These are phyloP conservation scores for Hippocampus guttulatus DNA, from an alignment of 2,113 vertebrate genomes.

Conservation along the genomic window DNA sequence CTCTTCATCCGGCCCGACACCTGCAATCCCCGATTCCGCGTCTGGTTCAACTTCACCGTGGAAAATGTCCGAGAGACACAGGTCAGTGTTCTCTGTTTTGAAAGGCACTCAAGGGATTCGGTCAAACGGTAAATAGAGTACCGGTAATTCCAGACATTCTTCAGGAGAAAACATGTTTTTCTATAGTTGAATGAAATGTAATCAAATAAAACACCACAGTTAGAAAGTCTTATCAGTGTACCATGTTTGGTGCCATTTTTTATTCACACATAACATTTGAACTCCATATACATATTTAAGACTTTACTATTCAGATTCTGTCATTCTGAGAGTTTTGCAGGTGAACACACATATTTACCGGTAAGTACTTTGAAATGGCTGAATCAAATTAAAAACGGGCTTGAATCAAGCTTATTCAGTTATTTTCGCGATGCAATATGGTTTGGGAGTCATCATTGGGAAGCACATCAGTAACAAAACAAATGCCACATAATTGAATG, in stretches of 20 bases:
- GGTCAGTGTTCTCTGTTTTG: conserved; percentile 53
- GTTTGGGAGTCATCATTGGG: neutral
- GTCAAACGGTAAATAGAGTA: neutral
- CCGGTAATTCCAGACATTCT: neutral
- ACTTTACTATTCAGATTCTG: neutral
- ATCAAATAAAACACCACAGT: neutral
- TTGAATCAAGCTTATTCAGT: neutral
- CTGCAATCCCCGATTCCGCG: conserved; percentile 95
- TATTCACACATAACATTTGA: neutral
- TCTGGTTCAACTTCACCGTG: conserved; percentile 98
- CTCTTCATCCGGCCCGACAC: conserved; percentile 96
- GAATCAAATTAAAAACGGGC: neutral
- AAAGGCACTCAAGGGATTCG: neutral
- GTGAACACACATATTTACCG: neutral
- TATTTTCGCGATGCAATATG: neutral
- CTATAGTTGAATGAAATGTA: no score
- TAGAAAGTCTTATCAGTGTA: neutral
- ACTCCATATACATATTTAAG: neutral
- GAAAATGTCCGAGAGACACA: conserved; percentile 93
- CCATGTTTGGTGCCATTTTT: neutral
- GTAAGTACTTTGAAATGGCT: neutral
- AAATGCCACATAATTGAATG: neutral
- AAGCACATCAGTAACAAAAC: neutral
- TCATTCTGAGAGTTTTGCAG: neutral
- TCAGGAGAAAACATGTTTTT: neutral